phyloP scores from a whole-genome alignment of 2,797 vertebrate species.

The Phalanger gymnotis region DNA sequence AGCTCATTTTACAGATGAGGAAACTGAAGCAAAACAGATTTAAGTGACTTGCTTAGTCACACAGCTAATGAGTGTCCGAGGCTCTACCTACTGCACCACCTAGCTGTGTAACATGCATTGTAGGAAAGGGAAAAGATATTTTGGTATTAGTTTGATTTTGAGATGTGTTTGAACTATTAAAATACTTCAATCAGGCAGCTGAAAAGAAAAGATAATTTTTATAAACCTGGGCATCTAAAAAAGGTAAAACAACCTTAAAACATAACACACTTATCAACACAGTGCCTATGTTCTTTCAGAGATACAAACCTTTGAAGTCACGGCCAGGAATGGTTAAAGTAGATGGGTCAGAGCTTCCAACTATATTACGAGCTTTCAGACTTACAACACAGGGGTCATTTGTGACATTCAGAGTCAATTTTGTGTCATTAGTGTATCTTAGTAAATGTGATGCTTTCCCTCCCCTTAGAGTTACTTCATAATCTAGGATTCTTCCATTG shows the following conservation, averaged over 20 bases:
- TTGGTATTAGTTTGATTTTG: not conserved
- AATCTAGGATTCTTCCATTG: slow-evolving; percentile 90
- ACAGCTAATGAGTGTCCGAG: not conserved
- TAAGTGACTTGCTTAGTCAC: not conserved
- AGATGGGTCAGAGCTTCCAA: slow-evolving; percentile 85
- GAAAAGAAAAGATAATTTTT: not conserved
- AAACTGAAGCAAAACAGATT: not conserved
- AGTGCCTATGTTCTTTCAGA: not conserved
- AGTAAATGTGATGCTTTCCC: slow-evolving; percentile 45
- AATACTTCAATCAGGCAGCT: not conserved
- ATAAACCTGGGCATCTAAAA: not conserved
- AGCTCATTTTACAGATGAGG: not conserved
- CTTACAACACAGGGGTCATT: slow-evolving; percentile 75
- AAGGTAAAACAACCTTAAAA: not conserved
- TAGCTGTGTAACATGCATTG: not conserved
- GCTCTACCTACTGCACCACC: not conserved
- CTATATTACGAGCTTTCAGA: slow-evolving; percentile 87
- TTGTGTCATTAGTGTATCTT: slow-evolving; percentile 78
- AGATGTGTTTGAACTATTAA: not conserved
- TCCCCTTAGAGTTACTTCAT: slow-evolving; percentile 83
- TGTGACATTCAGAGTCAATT: slow-evolving; percentile 73
- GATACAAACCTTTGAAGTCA: slow-evolving; percentile 81
- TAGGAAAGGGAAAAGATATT: not conserved
- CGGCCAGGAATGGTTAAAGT: slow-evolving; percentile 83
- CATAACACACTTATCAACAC: not conserved